These are phyloP conservation scores for Leucoma salicis DNA, from an alignment of 2,888 invertebrate species.

Conservation along the genomic window DNA sequence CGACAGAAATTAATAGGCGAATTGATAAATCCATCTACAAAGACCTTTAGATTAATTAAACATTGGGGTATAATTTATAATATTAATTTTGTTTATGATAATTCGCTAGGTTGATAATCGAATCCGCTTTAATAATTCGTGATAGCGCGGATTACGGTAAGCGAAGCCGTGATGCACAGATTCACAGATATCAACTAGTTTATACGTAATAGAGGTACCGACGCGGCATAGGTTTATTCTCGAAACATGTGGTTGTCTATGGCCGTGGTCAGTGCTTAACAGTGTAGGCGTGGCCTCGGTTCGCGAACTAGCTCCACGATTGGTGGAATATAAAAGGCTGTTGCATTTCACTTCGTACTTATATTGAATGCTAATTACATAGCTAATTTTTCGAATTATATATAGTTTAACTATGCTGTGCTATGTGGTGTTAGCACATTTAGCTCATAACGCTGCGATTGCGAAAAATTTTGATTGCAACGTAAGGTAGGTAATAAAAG, in stretches of 20 bases:
- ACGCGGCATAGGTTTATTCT: constrained; percentile 30
- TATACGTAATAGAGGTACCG: constrained; percentile 29
- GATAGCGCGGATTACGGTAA: constrained; percentile 22
- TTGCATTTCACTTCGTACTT: constrained; percentile 69
- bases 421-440: constrained; percentile 26
- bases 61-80: constrained; percentile 22
- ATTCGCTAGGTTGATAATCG: constrained; percentile 38
- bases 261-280: constrained; percentile 48
- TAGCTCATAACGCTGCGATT: constrained; percentile 12
- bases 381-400: constrained; percentile 40
- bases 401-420: constrained; percentile 15
- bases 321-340: constrained; percentile 60
- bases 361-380: constrained; percentile 58
- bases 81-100: constrained; percentile 31
- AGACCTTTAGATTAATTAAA: constrained; percentile 31
- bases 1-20: constrained; percentile 50
- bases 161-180: constrained; percentile 20
- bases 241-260: constrained; percentile 33
- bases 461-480: constrained; percentile 5
- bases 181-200: constrained; percentile 31
- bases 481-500: constrained; percentile 7
- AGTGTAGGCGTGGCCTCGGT: constrained; percentile 67
- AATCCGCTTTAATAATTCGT: constrained; percentile 38
- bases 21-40: constrained; percentile 19
- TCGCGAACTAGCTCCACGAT: constrained; percentile 49